phyloP scores from a whole-genome alignment of 2,797 vertebrate species.

The Anniella stebbinsi region DNA sequence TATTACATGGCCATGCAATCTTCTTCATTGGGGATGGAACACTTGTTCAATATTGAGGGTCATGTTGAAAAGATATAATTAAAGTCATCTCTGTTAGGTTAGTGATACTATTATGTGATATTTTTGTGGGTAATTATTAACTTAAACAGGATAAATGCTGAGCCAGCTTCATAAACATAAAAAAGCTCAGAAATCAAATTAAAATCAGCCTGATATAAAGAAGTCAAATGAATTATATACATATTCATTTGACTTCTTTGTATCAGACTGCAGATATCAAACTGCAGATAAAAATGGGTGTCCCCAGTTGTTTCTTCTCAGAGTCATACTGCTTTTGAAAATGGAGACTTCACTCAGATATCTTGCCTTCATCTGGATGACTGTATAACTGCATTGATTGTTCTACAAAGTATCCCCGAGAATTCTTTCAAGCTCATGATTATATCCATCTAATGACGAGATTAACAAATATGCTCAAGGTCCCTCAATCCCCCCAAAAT shows the following conservation, averaged over 20 bases:
- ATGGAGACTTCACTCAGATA: not conserved
- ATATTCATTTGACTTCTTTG: too few relatives aligned
- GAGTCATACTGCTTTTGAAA: not conserved
- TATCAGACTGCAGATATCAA: too few relatives aligned
- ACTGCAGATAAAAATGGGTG: too few relatives aligned
- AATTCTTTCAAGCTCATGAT: not conserved
- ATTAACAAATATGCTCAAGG: constrained; percentile 8
- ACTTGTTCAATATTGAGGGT: too few relatives aligned
- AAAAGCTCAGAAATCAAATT: too few relatives aligned
- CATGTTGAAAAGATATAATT: not conserved
- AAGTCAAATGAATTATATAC: too few relatives aligned
- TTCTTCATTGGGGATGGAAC: not conserved
- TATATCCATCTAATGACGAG: not conserved
- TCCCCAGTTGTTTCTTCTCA: not conserved
- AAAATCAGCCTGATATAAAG: too few relatives aligned
- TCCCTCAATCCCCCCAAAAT: not conserved
- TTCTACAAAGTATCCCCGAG: not conserved
- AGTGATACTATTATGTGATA: too few relatives aligned
- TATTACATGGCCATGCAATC: not conserved
- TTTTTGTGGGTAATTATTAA: too few relatives aligned
- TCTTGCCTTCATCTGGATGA: not conserved
- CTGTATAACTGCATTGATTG: not conserved
- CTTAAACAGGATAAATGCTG: too few relatives aligned
- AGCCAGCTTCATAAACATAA: too few relatives aligned
- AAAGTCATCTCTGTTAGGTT: not conserved